Evolutionary conservation across 2,888 invertebrate genomes (phyloP), one percentile per base, ranked within the genome.

Genomic region (Caenorhabditis auriculariae): DNA sequence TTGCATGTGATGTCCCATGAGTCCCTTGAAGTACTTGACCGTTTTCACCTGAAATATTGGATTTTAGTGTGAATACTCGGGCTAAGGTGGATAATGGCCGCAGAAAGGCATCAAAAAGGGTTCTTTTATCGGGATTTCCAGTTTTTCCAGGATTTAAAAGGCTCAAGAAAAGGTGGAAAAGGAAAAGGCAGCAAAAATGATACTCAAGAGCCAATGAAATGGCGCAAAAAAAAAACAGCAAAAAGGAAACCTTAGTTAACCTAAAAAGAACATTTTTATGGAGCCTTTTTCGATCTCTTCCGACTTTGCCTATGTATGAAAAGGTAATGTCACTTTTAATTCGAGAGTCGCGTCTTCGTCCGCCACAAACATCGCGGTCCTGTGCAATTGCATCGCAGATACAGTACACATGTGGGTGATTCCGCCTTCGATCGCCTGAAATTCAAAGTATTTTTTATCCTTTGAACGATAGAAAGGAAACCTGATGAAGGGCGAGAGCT

Each of bases 331-430:
- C 50, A 76, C 78, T 80, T 91, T 88, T 75, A 98, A 87, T 85
- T 98, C 96, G 72, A 92, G 85, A 38, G 98, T 98, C 65, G 98
- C 95, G 84, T 91, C 92, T 84, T 98, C 96, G 84, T 98, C 96
- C 83, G 93, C 94, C 64, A 98, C 87, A 87, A 96, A 93, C 57
- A 94, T 86, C 27, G 94, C 89, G 80, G 89, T 88, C 45, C 90
- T 88, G 85, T 98, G 96, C 59, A 69, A 66, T 51, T 94, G 96
- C 86, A 98, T 94, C 48, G 95, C 95, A 42, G 93, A 94, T 39
- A 96, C 95, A 0, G 98, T 98, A 94, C 96, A 98, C 96, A 98
- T 98, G 85, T 98, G 96, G 86, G 92, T 95, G 12, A 98, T 89
- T 54, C 96, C 96, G 83, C 95, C 93, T 85, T 98, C 98, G 77